These are phyloP conservation scores for Proteles cristata DNA, from an alignment of 2,113 vertebrate genomes.

Conservation along the genomic window DNA sequence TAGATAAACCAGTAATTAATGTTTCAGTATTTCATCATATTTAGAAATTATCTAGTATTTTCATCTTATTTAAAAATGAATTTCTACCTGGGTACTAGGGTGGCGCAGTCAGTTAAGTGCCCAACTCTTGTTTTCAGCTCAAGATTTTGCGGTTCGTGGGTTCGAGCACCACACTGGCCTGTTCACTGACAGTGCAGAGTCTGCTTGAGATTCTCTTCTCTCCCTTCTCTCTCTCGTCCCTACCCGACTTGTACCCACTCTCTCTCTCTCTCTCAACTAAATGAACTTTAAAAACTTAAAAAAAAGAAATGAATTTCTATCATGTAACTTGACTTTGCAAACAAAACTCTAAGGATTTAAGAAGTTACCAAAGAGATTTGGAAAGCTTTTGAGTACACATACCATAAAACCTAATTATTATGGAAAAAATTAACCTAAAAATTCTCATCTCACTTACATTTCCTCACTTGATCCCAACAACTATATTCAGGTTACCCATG, in stretches of 20 bases:
- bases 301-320: neutral
- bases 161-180: too few species aligned
- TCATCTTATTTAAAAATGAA: too few species aligned
- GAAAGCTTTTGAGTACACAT: neutral
- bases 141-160: too few species aligned
- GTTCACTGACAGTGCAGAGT: too few species aligned
- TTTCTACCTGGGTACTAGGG: too few species aligned
- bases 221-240: too few species aligned
- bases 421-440: neutral
- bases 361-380: neutral
- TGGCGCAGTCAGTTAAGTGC: too few species aligned
- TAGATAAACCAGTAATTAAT: neutral
- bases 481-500: neutral
- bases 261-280: too few species aligned
- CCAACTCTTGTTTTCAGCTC: too few species aligned
- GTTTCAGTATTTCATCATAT: neutral
- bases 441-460: neutral
- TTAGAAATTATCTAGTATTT: neutral
- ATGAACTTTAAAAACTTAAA: too few species aligned
- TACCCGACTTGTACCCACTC: too few species aligned
- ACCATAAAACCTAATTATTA: neutral
- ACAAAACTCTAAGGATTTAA: neutral
- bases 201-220: too few species aligned
- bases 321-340: neutral
- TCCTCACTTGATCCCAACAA: neutral